Percentiles rank a stretch among this genome's conserved stretches.
These are phyloP conservation scores for Eupithecia inturbata DNA, from an alignment of 2,888 invertebrate genomes.

Conservation along the genomic window DNA sequence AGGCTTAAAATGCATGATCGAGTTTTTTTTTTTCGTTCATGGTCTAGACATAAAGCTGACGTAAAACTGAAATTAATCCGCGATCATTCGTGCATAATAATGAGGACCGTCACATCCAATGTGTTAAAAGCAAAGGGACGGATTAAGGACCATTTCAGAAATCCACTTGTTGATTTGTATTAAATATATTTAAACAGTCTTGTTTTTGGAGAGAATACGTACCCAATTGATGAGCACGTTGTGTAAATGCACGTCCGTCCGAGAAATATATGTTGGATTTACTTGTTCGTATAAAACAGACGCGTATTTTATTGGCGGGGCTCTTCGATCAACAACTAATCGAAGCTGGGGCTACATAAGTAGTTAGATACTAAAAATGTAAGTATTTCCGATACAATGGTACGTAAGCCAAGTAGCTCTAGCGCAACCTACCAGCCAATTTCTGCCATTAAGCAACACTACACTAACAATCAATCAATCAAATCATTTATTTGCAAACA, in stretches of 20 bases:
- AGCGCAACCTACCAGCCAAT: not conserved
- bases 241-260: not conserved
- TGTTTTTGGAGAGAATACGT: not conserved
- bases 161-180: not conserved
- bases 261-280: not conserved
- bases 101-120: conserved; percentile 31
- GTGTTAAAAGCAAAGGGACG: conserved; percentile 27
- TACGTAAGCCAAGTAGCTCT: not conserved
- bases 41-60: conserved; percentile 27
- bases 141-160: conserved; percentile 1
- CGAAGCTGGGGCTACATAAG: no score
- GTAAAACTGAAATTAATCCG: conserved; percentile 24
- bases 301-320: not conserved
- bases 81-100: conserved; percentile 32
- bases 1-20: no score
- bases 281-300: not conserved
- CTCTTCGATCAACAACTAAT: no score
- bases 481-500: no score
- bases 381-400: not conserved
- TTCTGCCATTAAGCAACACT: not conserved
- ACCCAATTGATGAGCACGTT: not conserved
- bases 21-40: not conserved
- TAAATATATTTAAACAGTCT: not conserved
- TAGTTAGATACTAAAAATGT: no score
- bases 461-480: no score